Base-by-base conservation (phyloP, 2,888 invertebrate genomes). In the Chorisops tibialis region DNA sequence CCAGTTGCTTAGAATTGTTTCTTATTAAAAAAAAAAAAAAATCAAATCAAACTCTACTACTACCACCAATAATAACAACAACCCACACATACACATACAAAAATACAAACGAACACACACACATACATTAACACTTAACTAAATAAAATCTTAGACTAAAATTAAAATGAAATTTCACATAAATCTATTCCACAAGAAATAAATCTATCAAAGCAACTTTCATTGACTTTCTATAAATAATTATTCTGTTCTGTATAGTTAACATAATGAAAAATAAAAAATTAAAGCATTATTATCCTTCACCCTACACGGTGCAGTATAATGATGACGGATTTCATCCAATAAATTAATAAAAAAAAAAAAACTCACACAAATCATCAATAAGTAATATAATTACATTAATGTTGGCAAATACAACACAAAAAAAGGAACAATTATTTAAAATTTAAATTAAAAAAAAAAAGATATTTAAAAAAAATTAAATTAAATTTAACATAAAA, bases 1-100 rank as follows among this genome's bases (percentile, higher is more conserved):
- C 56, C 56, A 56, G 56, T 56, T 43, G 22, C 35, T 56, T 56
- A 56, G 56, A 56, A 56, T 45, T 45, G 56, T 50, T 50, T 50
- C 30, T 50, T 24, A 50, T 50, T 16, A 30, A 50, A 50, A 30
- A n/a, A 3, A 16, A 50, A 35, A 48, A 16, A 21, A 50, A 49
- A 7, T 37, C 54, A 39, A 56, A 45, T 30, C 24, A 39, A 39
- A 43, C 43, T 43, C 43, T 43, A 56, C 48, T n/a, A 50, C 52
- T 54, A 54, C 56, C 43, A 56, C 56, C 30, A 43, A 43, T 38
- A 56, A 7, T 30, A 45, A 43, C 56, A 43, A 56, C 43, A 35
- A 56, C 43, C 9, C 38, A 54, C 39, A 54, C 39, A 22, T 54
- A 54, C 41, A 39, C 54, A 54, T 41, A 54, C 6, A 41, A 21